Conservation (phyloP, 2,888 invertebrate species). For the Hedya salicella region DNA sequence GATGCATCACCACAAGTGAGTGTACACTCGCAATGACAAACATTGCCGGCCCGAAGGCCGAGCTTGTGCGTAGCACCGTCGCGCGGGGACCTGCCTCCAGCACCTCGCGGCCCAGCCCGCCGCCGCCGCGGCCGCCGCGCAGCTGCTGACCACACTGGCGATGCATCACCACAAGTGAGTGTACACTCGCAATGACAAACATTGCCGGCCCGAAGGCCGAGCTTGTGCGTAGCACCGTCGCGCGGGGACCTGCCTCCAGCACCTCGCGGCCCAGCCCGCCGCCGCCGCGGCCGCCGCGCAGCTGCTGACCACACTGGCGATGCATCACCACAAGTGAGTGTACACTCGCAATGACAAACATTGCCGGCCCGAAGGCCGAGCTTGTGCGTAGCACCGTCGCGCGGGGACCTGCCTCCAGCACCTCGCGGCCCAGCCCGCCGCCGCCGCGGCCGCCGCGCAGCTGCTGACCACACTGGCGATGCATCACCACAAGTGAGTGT, state of each 20-base stretch:
- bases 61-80: not conserved
- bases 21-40: not conserved
- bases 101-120: not conserved
- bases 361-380: no score
- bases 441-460: not conserved
- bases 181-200: no score
- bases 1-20: slow-evolving; percentile 49
- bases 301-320: not conserved
- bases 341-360: no score
- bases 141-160: not conserved
- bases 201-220: no score
- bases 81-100: not conserved
- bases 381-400: not conserved
- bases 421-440: slow-evolving; percentile 53
- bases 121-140: not conserved
- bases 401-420: not conserved
- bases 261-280: not conserved
- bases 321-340: not conserved
- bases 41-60: not conserved
- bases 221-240: no score
- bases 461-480: slow-evolving; percentile 58
- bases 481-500: not conserved
- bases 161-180: not conserved
- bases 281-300: not conserved
- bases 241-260: not conserved